These are phyloP conservation scores for Hypomesus transpacificus DNA, from an alignment of 2,113 vertebrate species.

Conservation along the genomic window DNA sequence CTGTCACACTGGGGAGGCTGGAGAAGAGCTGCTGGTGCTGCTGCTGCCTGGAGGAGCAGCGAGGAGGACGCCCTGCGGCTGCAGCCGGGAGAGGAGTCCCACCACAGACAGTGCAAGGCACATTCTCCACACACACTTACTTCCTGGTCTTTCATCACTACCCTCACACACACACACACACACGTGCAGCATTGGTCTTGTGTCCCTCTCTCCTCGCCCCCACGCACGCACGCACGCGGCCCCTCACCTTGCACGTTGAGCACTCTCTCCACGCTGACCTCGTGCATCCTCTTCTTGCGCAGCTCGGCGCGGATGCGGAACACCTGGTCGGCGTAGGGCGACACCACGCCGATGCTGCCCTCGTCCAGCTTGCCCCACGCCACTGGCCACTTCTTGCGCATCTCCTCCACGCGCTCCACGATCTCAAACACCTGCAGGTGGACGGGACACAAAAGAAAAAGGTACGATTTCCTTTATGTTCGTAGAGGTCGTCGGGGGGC, in stretches of 20 bases:
- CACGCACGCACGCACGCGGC: not conserved
- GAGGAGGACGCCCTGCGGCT: not conserved
- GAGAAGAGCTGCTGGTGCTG: not conserved
- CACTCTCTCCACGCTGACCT: slow-evolving; percentile 96
- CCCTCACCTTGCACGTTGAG: slow-evolving; percentile 97
- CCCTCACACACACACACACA: not conserved
- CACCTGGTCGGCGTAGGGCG: slow-evolving; percentile 95
- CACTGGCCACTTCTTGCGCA: slow-evolving; percentile 96
- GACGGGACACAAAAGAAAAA: not conserved
- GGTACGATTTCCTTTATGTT: not conserved
- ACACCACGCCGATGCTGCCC: slow-evolving; percentile 95
- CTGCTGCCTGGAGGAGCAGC: not conserved
- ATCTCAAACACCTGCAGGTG: slow-evolving; percentile 92
- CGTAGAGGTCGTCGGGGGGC: not conserved
- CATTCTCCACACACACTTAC: too few species aligned
- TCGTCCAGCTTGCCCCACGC: slow-evolving; percentile 98
- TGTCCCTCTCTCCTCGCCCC: too few species aligned
- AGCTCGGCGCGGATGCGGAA: slow-evolving; percentile 96
- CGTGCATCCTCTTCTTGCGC: slow-evolving; percentile 93
- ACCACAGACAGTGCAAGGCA: not conserved
- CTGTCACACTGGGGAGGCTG: not conserved
- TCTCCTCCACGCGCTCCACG: slow-evolving; percentile 94
- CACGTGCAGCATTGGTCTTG: too few species aligned
- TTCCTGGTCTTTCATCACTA: not conserved
- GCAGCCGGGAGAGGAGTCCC: not conserved